Evolutionary conservation across 2,888 invertebrate genomes (phyloP), one percentile per base, ranked within the genome.

Genomic region (Lepidochitona cinerea): DNA sequence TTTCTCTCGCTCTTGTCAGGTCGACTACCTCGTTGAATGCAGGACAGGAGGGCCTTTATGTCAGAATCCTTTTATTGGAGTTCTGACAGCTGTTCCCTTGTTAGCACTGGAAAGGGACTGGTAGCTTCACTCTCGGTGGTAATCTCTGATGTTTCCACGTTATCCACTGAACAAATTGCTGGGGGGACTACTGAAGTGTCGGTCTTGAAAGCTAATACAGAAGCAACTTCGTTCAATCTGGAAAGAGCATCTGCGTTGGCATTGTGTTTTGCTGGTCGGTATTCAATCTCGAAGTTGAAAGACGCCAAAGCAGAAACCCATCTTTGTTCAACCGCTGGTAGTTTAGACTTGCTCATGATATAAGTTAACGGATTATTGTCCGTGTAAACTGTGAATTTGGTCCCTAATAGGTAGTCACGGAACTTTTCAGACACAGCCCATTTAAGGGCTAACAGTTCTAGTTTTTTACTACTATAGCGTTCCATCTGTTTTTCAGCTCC

Each of bases 361-460:
- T 68, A 68, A 26, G 37, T 37, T 9, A 68, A 26, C 6, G 68
- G 68, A 26, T 68, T 68, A 37, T 37, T 68, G n/a, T 68, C 68
- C 6, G 70, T 70, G 23, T 26, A 54, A 5, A 70, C 59, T 9
- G 59, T 54, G 26, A 70, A 70, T 37, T 14, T 23, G 14, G 68
- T 14, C 6, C 37, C 68, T 5, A 70, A n/a, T n/a, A n/a, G 70
- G 26, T 59, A 70, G 32, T 59, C 70, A 33, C 70, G 7, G 59
- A 70, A 70, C 26, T n/a, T n/a, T n/a, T n/a, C n/a, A n/a, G n/a
- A n/a, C n/a, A n/a, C n/a, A n/a, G n/a, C n/a, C n/a, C n/a, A n/a
- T n/a, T 76, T 75, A 3, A 75, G 49, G 9, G 1, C 72, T 9
- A 75, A 67, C 26, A 72, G 67, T 35, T 77, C 72, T 32, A 76